phyloP scores from a whole-genome alignment of 1,140 invertebrate species.

The Oscheius sp. region DNA sequence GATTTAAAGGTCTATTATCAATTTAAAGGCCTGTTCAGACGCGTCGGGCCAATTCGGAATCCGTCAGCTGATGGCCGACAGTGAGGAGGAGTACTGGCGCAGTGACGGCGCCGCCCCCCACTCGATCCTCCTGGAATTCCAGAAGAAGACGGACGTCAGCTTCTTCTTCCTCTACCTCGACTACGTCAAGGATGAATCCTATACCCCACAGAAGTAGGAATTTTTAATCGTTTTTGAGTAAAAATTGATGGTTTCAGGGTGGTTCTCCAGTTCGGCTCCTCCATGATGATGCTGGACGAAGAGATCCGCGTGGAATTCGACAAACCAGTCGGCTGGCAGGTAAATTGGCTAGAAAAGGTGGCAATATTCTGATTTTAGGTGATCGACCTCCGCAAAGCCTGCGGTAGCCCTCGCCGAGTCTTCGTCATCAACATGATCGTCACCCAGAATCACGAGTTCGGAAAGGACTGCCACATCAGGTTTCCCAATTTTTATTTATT shows the following conservation, averaged over 20 bases:
- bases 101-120: slow-evolving; percentile 21
- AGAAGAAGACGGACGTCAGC: slow-evolving; percentile 15
- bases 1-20: too few relatives aligned
- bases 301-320: background rate
- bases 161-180: slow-evolving; percentile 17
- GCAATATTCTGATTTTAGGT: too few relatives aligned
- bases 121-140: slow-evolving; percentile 18
- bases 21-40: too few relatives aligned
- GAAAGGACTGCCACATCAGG: slow-evolving; percentile 21
- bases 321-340: slow-evolving; percentile 13
- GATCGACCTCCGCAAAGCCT: slow-evolving; percentile 10
- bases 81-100: slow-evolving; percentile 21
- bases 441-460: slow-evolving; percentile 51
- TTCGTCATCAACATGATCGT: slow-evolving; percentile 42
- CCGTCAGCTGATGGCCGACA: slow-evolving; percentile 16
- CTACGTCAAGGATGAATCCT: slow-evolving; percentile 21
- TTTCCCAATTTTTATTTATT: too few relatives aligned
- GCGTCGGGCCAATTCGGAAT: too few relatives aligned
- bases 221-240: too few relatives aligned
- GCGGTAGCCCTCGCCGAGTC: background rate
- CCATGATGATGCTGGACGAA: background rate
- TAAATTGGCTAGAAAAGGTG: too few relatives aligned
- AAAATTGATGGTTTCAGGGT: slow-evolving; percentile 13
- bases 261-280: slow-evolving; percentile 17
- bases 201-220: slow-evolving; percentile 17